These are phyloP conservation scores for Lagorchestes hirsutus DNA, from an alignment of 2,797 vertebrate species.

Conservation along the genomic window DNA sequence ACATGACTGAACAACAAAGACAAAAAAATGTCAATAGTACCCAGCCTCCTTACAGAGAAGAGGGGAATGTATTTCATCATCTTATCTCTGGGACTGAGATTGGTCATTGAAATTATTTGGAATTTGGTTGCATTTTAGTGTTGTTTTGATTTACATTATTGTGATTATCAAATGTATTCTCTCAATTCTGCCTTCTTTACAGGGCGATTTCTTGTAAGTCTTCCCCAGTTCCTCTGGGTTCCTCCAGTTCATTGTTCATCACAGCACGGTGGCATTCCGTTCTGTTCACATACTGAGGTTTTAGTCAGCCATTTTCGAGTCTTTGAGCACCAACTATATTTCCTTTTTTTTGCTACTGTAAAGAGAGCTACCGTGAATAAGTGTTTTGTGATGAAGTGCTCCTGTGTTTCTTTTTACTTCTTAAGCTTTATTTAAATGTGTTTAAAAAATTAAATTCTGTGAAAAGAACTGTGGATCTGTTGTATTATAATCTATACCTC, in stretches of 20 bases:
- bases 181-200: neutral
- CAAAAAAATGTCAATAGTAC: neutral
- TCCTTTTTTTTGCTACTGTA: neutral
- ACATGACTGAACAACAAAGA: neutral
- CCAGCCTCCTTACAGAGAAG: neutral
- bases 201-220: neutral
- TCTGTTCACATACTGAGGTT: neutral
- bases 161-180: neutral
- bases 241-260: neutral
- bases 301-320: neutral
- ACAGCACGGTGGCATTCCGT: neutral
- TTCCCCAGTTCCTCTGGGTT: neutral
- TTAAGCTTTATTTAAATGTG: neutral
- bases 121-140: neutral
- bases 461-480: neutral
- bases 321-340: neutral
- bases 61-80: neutral
- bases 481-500: neutral
- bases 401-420: neutral
- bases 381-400: neutral
- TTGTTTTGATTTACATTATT: neutral
- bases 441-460: neutral
- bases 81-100: neutral
- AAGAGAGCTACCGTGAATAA: neutral
- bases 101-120: neutral